phyloP scores from a whole-genome alignment of 30 jellyfish, hydroid and myxozoan species.

The Turritopsis rubra region DNA sequence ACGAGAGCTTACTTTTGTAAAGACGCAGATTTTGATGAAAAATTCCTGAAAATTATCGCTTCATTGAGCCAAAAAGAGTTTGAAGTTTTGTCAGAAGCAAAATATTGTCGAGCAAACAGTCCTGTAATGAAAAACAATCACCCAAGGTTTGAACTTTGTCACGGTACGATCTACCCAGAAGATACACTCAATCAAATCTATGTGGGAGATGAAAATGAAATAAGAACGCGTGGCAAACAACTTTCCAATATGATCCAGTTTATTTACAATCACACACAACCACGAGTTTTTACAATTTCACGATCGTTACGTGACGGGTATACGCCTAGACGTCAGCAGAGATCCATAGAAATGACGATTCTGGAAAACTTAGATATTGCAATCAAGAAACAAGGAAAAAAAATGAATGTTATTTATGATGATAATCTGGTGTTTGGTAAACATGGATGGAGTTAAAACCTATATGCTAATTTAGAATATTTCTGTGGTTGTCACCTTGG shows the following conservation, averaged over 20 bases:
- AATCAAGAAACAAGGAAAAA: not conserved
- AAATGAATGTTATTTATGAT: conserved; percentile 11
- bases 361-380: not conserved
- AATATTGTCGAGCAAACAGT: conserved; percentile 22
- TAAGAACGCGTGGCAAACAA: not conserved
- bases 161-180: conserved; percentile 24
- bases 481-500: too few relatives aligned
- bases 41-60: not conserved
- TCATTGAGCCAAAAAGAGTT: conserved; percentile 4
- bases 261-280: not conserved
- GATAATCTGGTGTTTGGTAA: conserved; percentile 20
- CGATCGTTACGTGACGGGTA: conserved; percentile 41
- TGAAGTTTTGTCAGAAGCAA: not conserved
- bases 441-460: conserved; percentile 17
- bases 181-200: conserved; percentile 22
- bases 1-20: not conserved
- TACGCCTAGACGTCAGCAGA: conserved; percentile 34
- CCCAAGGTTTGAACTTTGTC: conserved; percentile 19
- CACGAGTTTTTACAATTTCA: conserved; percentile 20
- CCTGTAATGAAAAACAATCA: conserved; percentile 12
- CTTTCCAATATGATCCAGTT: not conserved
- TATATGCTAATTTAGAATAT: too few relatives aligned
- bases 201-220: not conserved
- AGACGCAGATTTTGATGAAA: not conserved
- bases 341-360: conserved; percentile 13